Base-by-base conservation (phyloP, 2,113 vertebrate species). In the Eupsittula cactorum region DNA sequence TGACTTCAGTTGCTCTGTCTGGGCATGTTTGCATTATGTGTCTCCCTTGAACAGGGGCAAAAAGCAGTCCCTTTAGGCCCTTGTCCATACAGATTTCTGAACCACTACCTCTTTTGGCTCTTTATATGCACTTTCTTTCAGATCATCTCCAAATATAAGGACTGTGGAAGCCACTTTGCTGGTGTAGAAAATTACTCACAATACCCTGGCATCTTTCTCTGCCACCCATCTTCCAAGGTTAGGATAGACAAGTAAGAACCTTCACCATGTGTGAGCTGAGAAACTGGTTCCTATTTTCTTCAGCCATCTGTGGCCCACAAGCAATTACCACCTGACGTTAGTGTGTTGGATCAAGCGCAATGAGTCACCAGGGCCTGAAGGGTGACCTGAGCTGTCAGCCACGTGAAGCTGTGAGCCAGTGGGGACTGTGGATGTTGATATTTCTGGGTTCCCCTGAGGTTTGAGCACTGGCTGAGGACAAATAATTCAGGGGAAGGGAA, bases 171-270 rank as follows among this genome's bases (percentile, higher is more conserved):
- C 23, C 64, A 35, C 65, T 75, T 39, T 70, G 50, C 27, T 82
- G 47, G 20, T n/a, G 20, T 27, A 68, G 52, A 82, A 39, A 49
- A 78, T 37, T 29, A 33, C 20, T 91, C 18, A 35, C 57, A 28
- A 46, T 2, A 8, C 14, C 15, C 64, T 37, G 31, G 19, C 23
- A n/a, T 35, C 68, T 86, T 59, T 62, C 20, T 77, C 62, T 70
- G 55, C 16, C 33, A 33, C 18, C 16, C 14, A 1, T 50, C 14
- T 82, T 37, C 33, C 35, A 37, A 4, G 9, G 35, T 44, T 4
- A 14, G 44, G 29, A 16, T 46, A 1, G 5, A 64, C 64, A 29
- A 0, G 0, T 20, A 44, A 49, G 47, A 46, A n/a, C 42, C 9
- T 69, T 55, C 2, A 7, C 46, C 1, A 1, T 47, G 67, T 67